phyloP scores from a whole-genome alignment of 2,888 invertebrate species.

The Neuroscelio doddi region DNA sequence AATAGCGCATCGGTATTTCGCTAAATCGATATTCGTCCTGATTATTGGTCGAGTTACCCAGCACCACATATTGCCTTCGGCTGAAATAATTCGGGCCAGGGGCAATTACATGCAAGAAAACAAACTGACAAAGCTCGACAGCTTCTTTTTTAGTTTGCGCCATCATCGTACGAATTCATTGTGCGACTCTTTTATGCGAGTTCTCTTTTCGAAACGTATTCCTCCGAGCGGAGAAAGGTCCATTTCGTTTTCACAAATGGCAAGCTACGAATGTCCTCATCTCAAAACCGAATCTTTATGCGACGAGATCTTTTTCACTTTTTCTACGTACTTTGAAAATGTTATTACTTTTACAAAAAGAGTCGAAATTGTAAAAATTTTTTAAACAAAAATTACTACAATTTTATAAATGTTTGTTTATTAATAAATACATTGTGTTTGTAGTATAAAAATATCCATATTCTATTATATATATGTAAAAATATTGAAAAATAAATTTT shows the following conservation, averaged over 20 bases:
- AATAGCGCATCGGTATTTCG: conserved; percentile 14
- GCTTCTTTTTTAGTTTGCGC: conserved; percentile 38
- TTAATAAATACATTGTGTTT: too few relatives aligned
- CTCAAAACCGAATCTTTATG: neutral
- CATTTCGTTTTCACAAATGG: conserved; percentile 3
- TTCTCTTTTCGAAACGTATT: conserved; percentile 5
- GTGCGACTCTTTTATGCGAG: conserved; percentile 7
- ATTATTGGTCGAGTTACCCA: conserved; percentile 33
- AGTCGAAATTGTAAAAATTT: too few relatives aligned
- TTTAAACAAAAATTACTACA: too few relatives aligned
- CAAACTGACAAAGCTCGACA: conserved; percentile 43
- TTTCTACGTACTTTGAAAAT: too few relatives aligned
- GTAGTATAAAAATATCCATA: too few relatives aligned
- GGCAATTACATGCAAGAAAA: conserved; percentile 45
- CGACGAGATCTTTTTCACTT: neutral
- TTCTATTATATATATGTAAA: too few relatives aligned
- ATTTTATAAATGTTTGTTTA: too few relatives aligned
- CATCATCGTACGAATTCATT: conserved; percentile 19
- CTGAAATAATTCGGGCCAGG: conserved; percentile 20
- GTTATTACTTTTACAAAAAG: too few relatives aligned
- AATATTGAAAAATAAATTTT: too few relatives aligned
- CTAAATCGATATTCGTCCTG: conserved; percentile 37
- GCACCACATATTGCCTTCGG: conserved; percentile 19
- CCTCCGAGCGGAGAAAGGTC: conserved; percentile 9
- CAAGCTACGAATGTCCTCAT: too few relatives aligned